Evolutionary conservation across 2,888 invertebrate species (phyloP), one percentile per base, ranked within the genome.

Genomic region (Dioctria linearis): DNA sequence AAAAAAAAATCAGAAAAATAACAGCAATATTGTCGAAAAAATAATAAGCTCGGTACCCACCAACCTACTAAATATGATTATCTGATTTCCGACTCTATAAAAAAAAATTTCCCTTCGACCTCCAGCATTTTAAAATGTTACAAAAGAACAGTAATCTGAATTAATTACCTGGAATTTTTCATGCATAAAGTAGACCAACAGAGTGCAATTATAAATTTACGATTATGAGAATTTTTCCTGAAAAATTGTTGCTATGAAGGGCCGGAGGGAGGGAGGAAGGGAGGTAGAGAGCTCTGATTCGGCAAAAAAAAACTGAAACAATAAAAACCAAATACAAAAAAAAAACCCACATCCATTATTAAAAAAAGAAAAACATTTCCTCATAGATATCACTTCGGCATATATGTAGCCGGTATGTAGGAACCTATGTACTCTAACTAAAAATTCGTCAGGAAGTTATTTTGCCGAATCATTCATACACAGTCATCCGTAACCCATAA

Each of bases 381-480:
- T 46, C 49, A 46, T 46, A n/a, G n/a, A n/a, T n/a, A 6, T 46
- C 9, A 5, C 49, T 46, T 46, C 49, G 49, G 25, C 25, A 25
- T 25, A 25, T 25, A 25, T 25, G n/a, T n/a, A n/a, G n/a, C n/a
- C n/a, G n/a, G n/a, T n/a, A n/a, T n/a, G 25, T 25, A 25, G 25
- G 25, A 25, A 25, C 25, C 25, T 1, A 25, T 25, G 25, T 25
- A 25, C 49, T 11, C 54, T n/a, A 4, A 4, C 54, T 6, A n/a
- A 54, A 54, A 3, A 54, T 54, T 54, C 11, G 11, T 11, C 11
- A n/a, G 49, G 49, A 46, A 54, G 6, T 54, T 54, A 54, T 54
- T 54, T 54, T n/a, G n/a, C 54, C 6, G 54, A 54, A 6, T 54
- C 54, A 54, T 54, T 54, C 54, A 54, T 54, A 54, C 54, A 11